A percentile compares a stretch with the other conserved stretches of the same genome.
Evolutionary conservation across 1,140 invertebrate genomes (phyloP).

Genomic region (Drosophila malerkotliana): DNA sequence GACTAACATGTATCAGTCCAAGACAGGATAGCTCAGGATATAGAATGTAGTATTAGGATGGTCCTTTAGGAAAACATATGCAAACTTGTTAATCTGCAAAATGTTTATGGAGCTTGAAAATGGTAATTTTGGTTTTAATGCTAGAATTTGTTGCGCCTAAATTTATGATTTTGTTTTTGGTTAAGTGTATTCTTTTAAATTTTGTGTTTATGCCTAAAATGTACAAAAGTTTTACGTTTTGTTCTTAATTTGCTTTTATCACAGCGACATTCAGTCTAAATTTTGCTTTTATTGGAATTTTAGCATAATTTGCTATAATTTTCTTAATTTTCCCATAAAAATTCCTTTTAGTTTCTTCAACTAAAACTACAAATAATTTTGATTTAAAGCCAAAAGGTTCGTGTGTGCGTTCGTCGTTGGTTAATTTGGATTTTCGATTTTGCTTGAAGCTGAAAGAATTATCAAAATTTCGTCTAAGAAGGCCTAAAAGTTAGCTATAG

Average conservation of each 20-base stretch:
- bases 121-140: slow-evolving; percentile 54
- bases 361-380: slow-evolving; percentile 78
- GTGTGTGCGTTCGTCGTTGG: slow-evolving; percentile 49
- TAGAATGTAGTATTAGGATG: slow-evolving; percentile 6
- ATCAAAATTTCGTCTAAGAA: slow-evolving; percentile 80
- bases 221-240: slow-evolving; percentile 82
- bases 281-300: slow-evolving; percentile 84
- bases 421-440: slow-evolving; percentile 35
- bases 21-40: not conserved
- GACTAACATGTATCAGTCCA: not conserved
- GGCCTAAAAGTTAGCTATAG: slow-evolving; percentile 74
- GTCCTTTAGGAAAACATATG: slow-evolving; percentile 6
- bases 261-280: slow-evolving; percentile 84
- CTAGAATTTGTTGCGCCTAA: slow-evolving; percentile 73
- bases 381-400: slow-evolving; percentile 81
- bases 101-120: slow-evolving; percentile 56
- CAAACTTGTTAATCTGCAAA: slow-evolving; percentile 22
- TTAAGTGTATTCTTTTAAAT: slow-evolving; percentile 69
- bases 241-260: slow-evolving; percentile 78
- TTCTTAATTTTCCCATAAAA: slow-evolving; percentile 57
- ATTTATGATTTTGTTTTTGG: slow-evolving; percentile 65
- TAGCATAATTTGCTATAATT: slow-evolving; percentile 79
- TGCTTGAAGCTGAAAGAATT: slow-evolving; percentile 70
- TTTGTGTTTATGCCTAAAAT: slow-evolving; percentile 79
- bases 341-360: slow-evolving; percentile 61